Base-by-base conservation (phyloP, 2,113 vertebrate genomes). In the Panurus biarmicus region DNA sequence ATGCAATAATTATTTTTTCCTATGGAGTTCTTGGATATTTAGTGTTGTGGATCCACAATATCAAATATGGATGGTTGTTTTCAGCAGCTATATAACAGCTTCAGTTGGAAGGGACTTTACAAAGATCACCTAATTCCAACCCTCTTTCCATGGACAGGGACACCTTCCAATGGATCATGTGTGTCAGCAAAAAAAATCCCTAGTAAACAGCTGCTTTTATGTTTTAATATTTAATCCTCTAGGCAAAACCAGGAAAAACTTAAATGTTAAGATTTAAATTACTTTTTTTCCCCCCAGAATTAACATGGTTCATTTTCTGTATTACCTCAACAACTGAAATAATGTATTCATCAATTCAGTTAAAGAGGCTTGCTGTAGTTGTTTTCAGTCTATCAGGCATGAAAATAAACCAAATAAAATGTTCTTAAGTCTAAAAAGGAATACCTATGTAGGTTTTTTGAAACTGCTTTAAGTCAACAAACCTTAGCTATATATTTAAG, bases 171-270 rank as follows among this genome's bases (percentile, higher is more conserved):
- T 54, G 8, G 6, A 82, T 29, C 21, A 45, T 5, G 5, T 6
- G 2, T 36, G 44, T 48, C 11, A 70, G n/a, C 0, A 11, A 71
- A 82, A 75, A 75, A 36, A 24, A 1, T 0, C 22, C 2, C 15
- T 18, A 22, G 7, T 42, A 78, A 48, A 54, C 36, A 69, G 6
- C 3, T 60, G 21, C 5, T 38, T 87, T 79, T 65, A 45, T 58
- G 13, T 66, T 69, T 40, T 33, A 56, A 22, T 22, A 57, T 9
- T 48, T 82, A 51, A n/a, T 44, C 23, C 5, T 61, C 38, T 62
- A 31, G 13, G 20, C 23, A 93, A 83, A 90, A 86, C 36, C 23
- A 90, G 48, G 29, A 90, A 44, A 8, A 53, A 14, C 20, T 38
- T 13, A 66, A 53, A 38, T 22, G 2, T 48, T 87, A 54, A 31